phyloP scores from a whole-genome alignment of 2,797 vertebrate species.

The Sciurus vulgaris region DNA sequence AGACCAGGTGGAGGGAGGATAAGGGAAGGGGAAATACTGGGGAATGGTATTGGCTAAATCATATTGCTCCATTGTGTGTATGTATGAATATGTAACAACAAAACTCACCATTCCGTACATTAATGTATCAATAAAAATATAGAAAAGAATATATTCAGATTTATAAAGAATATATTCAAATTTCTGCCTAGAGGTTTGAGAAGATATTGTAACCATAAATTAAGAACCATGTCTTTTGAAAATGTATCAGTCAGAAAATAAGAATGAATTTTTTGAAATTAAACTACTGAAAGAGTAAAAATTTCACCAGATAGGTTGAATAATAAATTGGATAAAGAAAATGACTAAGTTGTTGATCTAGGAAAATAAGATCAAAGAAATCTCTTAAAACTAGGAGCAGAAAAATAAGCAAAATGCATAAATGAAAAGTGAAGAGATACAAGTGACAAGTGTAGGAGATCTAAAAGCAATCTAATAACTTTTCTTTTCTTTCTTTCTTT shows the following conservation, averaged over 20 bases:
- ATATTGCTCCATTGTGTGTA: too few relatives aligned
- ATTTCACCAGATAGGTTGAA: not conserved
- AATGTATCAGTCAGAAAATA: not conserved
- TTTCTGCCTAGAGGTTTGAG: not conserved
- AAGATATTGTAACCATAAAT: not conserved
- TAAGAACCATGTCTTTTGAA: slow-evolving; percentile 31
- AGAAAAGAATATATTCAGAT: too few relatives aligned
- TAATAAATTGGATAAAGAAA: not conserved
- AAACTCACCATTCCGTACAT: too few relatives aligned
- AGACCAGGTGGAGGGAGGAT: too few relatives aligned
- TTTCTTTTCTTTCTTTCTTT: too few relatives aligned
- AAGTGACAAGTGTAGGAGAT: not conserved
- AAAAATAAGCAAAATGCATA: not conserved
- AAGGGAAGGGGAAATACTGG: too few relatives aligned
- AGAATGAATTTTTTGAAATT: slow-evolving; percentile 40
- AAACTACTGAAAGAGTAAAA: slow-evolving; percentile 5
- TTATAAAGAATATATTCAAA: not conserved
- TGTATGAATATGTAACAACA: too few relatives aligned
- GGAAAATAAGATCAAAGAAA: slow-evolving; percentile 41
- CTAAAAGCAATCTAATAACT: not conserved
- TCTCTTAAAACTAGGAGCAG: not conserved
- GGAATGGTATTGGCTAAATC: too few relatives aligned
- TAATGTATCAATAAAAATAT: too few relatives aligned
- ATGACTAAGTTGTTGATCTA: slow-evolving; percentile 44
- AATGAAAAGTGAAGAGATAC: not conserved